Conservation (phyloP, 2,113 vertebrate genomes). For the Ophiodon elongatus region DNA sequence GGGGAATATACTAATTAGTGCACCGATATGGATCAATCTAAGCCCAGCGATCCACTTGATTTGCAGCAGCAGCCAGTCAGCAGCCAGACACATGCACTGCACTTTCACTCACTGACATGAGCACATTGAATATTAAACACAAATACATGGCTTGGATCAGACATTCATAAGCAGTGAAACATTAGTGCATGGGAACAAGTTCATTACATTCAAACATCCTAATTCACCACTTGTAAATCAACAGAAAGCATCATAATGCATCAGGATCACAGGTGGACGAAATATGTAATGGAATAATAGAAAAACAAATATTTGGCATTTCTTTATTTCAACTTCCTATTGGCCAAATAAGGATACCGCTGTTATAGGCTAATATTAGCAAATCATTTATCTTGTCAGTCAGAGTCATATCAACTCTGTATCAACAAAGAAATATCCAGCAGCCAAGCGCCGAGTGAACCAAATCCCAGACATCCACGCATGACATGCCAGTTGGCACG, state of each 20-base stretch:
- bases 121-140: not conserved
- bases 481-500: not conserved
- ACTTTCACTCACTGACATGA: constrained; percentile 3
- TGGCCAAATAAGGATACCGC: not conserved
- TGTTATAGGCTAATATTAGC: not conserved
- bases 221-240: not conserved
- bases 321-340: not conserved
- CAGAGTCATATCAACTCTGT: not conserved
- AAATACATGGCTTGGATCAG: not conserved
- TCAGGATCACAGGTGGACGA: not conserved
- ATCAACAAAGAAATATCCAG: not conserved
- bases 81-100: not conserved
- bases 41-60: constrained; percentile 17
- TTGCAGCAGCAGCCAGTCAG: constrained; percentile 1
- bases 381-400: not conserved
- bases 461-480: not conserved
- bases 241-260: constrained; percentile 1
- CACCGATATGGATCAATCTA: constrained; percentile 13
- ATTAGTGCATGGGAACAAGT: not conserved
- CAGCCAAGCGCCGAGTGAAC: not conserved
- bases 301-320: not conserved
- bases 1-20: constrained; percentile 3
- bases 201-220: not conserved
- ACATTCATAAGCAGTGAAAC: constrained; percentile 17
- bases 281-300: not conserved